These are phyloP conservation scores for Plectrocnemia conspersa DNA, from an alignment of 1,140 invertebrate genomes.

Conservation along the genomic window DNA sequence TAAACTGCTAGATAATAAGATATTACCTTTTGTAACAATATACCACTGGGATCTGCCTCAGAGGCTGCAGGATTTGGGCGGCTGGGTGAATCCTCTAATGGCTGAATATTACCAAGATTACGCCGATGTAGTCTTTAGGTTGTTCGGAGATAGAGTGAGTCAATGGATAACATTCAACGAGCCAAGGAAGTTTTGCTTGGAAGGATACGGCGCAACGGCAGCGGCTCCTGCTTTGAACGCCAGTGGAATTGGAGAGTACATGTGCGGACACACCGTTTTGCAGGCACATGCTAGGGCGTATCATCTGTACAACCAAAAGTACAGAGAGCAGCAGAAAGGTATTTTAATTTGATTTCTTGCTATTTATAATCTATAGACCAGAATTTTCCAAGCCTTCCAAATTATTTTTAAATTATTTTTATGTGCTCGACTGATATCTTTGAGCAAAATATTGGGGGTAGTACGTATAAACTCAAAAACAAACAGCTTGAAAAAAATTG, in stretches of 20 bases:
- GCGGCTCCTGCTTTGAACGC: conserved; percentile 37
- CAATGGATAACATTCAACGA: conserved; percentile 68
- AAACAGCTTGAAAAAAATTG: no score
- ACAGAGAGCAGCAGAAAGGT: conserved; percentile 32
- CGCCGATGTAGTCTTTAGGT: conserved; percentile 53
- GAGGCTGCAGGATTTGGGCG: conserved; percentile 55
- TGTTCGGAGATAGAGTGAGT: conserved; percentile 58
- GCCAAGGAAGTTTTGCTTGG: conserved; percentile 50
- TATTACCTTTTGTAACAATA: conserved; percentile 48
- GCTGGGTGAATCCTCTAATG: conserved; percentile 59
- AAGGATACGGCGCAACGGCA: conserved; percentile 32
- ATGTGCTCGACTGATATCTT: no score
- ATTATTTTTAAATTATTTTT: no score
- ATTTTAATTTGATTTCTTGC: conserved; percentile 1
- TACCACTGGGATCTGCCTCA: conserved; percentile 56
- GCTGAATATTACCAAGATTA: conserved; percentile 59
- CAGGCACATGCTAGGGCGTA: conserved; percentile 50
- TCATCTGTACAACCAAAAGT: conserved; percentile 34
- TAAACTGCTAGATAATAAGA: conserved; percentile 45
- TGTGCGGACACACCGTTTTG: conserved; percentile 47
- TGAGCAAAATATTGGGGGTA: no score
- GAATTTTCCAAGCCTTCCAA: no score
- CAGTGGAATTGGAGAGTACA: conserved; percentile 39
- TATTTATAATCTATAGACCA: no score
- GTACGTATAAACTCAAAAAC: no score